Evolutionary conservation across 2,797 vertebrate species (phyloP).

Genomic region (Thamnophis elegans): DNA sequence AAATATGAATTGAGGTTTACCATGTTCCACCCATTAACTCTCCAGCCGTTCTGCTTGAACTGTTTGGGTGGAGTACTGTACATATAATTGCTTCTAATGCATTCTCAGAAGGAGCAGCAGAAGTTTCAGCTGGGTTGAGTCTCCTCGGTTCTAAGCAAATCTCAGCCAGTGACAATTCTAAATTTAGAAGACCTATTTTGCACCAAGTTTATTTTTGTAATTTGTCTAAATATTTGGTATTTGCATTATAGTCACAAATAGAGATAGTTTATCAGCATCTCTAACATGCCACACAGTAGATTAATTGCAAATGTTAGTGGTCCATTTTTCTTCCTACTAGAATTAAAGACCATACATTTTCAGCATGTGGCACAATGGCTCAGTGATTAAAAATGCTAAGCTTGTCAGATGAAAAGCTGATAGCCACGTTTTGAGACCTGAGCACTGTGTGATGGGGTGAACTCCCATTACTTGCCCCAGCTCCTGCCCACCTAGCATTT

Average conservation of each 20-base stretch:
- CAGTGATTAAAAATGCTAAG: not conserved
- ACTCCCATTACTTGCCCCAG: not conserved
- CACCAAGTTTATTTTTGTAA: not conserved
- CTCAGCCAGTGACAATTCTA: not conserved
- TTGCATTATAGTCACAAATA: not conserved
- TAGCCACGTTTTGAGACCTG: not conserved
- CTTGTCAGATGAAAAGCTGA: not conserved
- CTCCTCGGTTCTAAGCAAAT: not conserved
- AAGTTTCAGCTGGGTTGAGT: not conserved
- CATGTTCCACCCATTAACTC: not conserved
- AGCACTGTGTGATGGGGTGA: not conserved
- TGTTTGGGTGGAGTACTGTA: not conserved
- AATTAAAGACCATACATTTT: not conserved
- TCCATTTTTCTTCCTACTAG: not conserved
- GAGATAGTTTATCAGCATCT: not conserved
- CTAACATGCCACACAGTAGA: not conserved
- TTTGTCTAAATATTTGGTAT: not conserved
- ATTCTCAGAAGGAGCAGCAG: not conserved
- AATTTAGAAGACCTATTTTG: not conserved
- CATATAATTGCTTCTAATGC: not conserved
- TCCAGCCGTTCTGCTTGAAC: not conserved
- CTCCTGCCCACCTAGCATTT: not conserved
- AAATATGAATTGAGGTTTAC: not conserved
- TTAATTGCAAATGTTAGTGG: no score
- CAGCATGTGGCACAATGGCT: not conserved